Conservation (phyloP, 2,113 vertebrate species). For the Ovis canadensis region DNA sequence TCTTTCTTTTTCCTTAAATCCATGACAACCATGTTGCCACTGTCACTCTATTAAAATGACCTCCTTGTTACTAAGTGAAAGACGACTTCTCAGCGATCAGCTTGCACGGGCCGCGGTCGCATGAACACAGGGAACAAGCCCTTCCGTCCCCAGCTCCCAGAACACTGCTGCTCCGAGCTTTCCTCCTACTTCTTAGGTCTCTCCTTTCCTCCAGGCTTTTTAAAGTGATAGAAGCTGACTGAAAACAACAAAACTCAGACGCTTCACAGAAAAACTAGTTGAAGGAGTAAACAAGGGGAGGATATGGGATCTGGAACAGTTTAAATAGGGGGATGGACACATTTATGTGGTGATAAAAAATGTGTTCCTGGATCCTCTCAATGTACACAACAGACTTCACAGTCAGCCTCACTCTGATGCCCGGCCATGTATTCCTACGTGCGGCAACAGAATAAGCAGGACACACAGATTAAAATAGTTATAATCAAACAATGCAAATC, state of each 20-base stretch:
- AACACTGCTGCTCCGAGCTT: neutral
- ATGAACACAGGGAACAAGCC: too few species aligned
- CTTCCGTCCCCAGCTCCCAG: neutral
- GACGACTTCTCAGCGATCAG: neutral
- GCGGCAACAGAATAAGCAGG: neutral
- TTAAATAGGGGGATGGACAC: neutral
- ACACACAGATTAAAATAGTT: neutral
- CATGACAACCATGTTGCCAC: neutral
- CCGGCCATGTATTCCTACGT: neutral
- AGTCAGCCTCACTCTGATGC: neutral
- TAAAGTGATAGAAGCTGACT: neutral
- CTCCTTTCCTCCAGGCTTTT: neutral
- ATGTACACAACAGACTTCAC: neutral
- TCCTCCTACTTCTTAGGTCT: neutral
- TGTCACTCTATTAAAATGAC: neutral
- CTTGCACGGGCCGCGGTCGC: rapidly evolving
- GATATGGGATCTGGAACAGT: neutral
- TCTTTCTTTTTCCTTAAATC: neutral
- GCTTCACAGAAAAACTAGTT: neutral
- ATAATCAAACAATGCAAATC: neutral
- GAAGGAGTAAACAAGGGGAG: neutral
- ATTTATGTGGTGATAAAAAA: neutral
- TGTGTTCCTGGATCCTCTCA: neutral
- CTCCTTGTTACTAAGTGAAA: neutral
- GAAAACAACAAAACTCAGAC: neutral